Base-by-base conservation (phyloP, 2,797 vertebrate species). In the Parambassis ranga region DNA sequence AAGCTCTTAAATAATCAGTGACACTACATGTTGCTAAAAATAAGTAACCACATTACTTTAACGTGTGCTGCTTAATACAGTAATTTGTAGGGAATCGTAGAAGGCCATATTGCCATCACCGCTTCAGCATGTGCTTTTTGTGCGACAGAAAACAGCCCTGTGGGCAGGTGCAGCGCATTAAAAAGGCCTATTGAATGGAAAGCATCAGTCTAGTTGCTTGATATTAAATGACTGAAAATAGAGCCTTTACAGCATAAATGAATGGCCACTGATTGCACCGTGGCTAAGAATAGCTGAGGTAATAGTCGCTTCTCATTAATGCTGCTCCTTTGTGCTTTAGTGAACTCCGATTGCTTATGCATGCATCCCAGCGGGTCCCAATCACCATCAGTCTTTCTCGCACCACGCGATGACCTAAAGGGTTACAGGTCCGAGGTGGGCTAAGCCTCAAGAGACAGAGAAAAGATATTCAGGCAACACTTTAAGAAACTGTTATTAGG, bases 191-290 rank as follows among this genome's bases (percentile, higher is more conserved):
- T 19, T 53, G 7, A 70, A 18, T 31, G 31, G 22, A 49, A 50
- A 43, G 7, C 5, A 16, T 31, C 16, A 13, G 31, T 50, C 8
- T 37, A 31, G 5, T 26, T 59, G 28, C 49, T 49, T 48, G 24
- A 50, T 52, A 59, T 27, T 32, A 48, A 69, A 58, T 41, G 39
- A 46, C 36, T 31, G 14, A 46, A 61, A 75, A 47, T 46, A 44
- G 28, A 66, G 18, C 22, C 7, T 6, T 59, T 24, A 16, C 37
- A 55, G 39, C 31, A 37, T 51, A 48, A 57, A 60, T 64, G 56
- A 77, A 72, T 73, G 43, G 52, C 16, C 24, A n/a, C 60, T 85
- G 79, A 79, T 78, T 84, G 71, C 27, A 65, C 43, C 28, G 3
- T 13, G 30, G 47, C 38, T 11, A 24, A 57, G 42, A 64, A 60